These are phyloP conservation scores for Hydrophis major DNA, from an alignment of 2,797 vertebrate genomes.

Conservation along the genomic window DNA sequence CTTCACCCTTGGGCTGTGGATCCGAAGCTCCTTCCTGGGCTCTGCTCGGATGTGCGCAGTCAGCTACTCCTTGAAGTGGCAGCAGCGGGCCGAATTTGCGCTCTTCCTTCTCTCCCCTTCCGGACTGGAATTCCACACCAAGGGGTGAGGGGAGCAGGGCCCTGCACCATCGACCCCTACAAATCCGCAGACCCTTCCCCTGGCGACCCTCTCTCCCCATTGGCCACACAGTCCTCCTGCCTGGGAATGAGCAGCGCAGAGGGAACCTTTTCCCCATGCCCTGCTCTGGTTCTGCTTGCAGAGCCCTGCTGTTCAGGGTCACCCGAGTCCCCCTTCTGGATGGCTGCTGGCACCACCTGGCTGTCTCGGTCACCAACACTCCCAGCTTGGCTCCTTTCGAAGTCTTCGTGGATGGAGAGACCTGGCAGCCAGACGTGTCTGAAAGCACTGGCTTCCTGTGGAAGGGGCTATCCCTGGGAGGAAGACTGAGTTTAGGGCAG, in stretches of 20 bases:
- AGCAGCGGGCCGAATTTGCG: neutral
- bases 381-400: neutral
- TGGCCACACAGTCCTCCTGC: neutral
- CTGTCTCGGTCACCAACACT: neutral
- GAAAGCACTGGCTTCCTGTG: neutral
- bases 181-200: neutral
- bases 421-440: neutral
- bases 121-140: conserved; percentile 24
- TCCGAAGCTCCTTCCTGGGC: neutral
- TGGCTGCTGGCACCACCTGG: conserved; percentile 35
- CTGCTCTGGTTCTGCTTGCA: neutral
- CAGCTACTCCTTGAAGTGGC: conserved; percentile 8
- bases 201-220: neutral
- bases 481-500: neutral
- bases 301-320: neutral
- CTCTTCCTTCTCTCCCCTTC: conserved; percentile 32
- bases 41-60: conserved; percentile 8
- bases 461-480: conserved; percentile 20
- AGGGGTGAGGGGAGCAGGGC: neutral
- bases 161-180: neutral
- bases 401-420: conserved; percentile 31
- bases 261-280: neutral
- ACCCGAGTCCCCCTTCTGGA: conserved; percentile 2
- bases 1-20: conserved; percentile 33
- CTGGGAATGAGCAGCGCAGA: neutral